Base-by-base conservation (phyloP, 1,140 invertebrate species). In the Oedothorax gibbosus region DNA sequence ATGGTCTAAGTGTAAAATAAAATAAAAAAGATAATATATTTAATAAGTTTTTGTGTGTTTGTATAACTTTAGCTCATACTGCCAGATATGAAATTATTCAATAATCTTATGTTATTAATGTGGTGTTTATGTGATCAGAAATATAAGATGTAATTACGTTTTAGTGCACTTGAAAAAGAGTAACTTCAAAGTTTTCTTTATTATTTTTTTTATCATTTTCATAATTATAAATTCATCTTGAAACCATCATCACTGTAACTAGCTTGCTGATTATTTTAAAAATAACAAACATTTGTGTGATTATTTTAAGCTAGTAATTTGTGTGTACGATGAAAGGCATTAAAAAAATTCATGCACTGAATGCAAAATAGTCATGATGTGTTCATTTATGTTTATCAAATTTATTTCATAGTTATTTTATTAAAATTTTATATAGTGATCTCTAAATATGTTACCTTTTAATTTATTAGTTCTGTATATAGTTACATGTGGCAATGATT, bases 401-500 rank as follows among this genome's bases (percentile, higher is more conserved):
- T 71, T 71, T 71, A 71, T 71, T 71, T 71, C 54, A 71, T 53
- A 53, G 50, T 4, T 71, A 54, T 53, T 71, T 71, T 71, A 71
- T 71, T 20, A 71, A 51, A 71, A 51, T 71, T 71, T 71, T n/a
- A 35, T 35, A 35, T 71, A 53, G 50, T 71, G 54, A n/a, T 18
- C 49, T 71, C 50, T 11, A 69, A 69, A 50, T 50, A 71, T 54
- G 51, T 53, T 71, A 53, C 69, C 15, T 53, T n/a, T 51, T 71
- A 71, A 71, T 71, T 71, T 71, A 71, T 71, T 54, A 53, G 54
- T 71, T 71, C 54, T 71, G 69, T 71, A 71, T 53, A 71, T 71
- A 71, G 54, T 11, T 71, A 35, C 35, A 35, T 35, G 35, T 35
- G 35, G 35, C 35, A 35, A 35, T 35, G 35, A 35, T 35, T 35